phyloP scores from a whole-genome alignment of 2,113 vertebrate genomes.

The Monopterus albus region DNA sequence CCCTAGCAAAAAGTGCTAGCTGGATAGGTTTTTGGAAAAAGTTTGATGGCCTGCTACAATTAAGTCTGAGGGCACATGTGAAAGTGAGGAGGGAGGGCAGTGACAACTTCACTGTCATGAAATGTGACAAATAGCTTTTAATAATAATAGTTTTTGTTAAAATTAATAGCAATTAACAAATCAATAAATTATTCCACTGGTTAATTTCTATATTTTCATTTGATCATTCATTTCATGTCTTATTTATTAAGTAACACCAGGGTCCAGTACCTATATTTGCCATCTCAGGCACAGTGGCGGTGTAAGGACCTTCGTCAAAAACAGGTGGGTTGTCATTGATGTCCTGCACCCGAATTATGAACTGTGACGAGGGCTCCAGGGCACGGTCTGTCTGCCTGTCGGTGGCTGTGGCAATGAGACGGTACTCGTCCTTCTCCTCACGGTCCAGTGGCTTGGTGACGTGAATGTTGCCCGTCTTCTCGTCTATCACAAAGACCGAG shows the following conservation, averaged over 20 bases:
- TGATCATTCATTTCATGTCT: neutral
- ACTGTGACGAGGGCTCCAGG: constrained; percentile 92
- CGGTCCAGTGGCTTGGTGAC: constrained; percentile 93
- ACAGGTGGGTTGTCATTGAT: constrained; percentile 93
- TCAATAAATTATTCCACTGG: neutral
- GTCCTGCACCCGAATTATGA: constrained; percentile 93
- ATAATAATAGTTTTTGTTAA: neutral
- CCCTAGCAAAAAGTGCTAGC: no score
- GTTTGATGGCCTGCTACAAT: no score
- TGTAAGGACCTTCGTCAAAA: constrained; percentile 90
- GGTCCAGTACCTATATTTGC: constrained; percentile 86
- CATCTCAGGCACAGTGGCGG: constrained; percentile 90
- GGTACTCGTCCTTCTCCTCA: constrained; percentile 92
- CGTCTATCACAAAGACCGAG: constrained; percentile 92
- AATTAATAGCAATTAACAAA: neutral
- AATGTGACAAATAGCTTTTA: no score
- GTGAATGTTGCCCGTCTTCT: constrained; percentile 93
- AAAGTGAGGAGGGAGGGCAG: no score
- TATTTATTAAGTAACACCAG: neutral
- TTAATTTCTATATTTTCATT: neutral
- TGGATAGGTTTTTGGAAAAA: no score
- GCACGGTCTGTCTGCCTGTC: constrained; percentile 90
- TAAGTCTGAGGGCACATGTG: no score
- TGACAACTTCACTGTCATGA: no score
- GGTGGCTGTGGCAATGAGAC: constrained; percentile 89